Base-by-base conservation (phyloP, 2,113 vertebrate species). In the Toxotes chatareus region DNA sequence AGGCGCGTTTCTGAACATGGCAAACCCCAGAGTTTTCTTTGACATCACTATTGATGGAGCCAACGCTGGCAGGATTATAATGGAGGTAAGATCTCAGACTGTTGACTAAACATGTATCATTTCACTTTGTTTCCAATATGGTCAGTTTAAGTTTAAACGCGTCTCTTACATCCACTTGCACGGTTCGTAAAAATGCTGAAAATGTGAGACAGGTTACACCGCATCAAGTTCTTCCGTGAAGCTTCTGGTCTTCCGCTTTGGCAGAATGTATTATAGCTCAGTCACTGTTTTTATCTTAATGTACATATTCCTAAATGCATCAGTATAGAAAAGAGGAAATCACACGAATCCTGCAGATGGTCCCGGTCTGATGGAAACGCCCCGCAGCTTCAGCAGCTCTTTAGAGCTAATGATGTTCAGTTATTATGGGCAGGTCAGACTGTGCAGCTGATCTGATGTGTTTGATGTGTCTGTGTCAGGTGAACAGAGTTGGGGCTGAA, bases 21-120 rank as follows among this genome's bases (percentile, higher is more conserved):
- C 70, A 13, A 95, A 91, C 21, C 95, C 95, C 0, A 27, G 47
- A 76, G 96, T 96, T 23, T 97, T 88, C 82, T 97, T 97, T 73
- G 96, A 97, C 60, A 87, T 96, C 46, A 23, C 79, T 2, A 75
- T 93, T 3, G 91, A 91, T 46, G 89, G 67, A 23, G 66, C 51
- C 0, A 32, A 21, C 4, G 38, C 88, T 0, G 96, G 96, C 27
- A 92, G 95, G 78, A 92, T 97, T 64, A 71, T 91, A 19, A 95
- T 97, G 71, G 95, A 96, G 96, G 96, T 96, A 90, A 93, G 83
- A 61, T 21, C 49, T 51, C 49, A 9, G 17, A 17, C 7, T 49
- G 4, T 47, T 44, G 9, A 19, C 16, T 51, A 1, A 3, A 5
- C 1, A 4, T 63, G 12, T 32, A 1, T 36, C 12, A 5, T 12